Evolutionary conservation across 1,140 invertebrate species (phyloP).

Genomic region (Asobara japonica): DNA sequence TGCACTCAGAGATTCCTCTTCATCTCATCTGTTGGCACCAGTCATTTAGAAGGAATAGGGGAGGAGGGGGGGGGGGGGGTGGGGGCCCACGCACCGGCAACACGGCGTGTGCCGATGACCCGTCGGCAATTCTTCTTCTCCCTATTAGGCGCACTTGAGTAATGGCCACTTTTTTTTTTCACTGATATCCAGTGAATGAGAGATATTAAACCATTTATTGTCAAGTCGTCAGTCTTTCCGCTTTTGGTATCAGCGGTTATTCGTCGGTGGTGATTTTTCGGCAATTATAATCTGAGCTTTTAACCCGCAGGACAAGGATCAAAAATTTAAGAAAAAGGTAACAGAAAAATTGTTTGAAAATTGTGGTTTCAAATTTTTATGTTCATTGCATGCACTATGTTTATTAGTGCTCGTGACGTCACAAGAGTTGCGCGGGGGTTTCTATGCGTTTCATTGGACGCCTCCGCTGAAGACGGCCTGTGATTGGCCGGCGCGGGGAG

Average conservation of each 20-base stretch:
- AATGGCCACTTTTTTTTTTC: constrained; percentile 18
- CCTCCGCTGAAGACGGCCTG: too few species aligned
- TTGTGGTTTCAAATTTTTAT: too few species aligned
- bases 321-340: too few species aligned
- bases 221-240: too few species aligned
- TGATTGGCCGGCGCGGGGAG: too few species aligned
- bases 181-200: background rate
- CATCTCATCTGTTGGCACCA: background rate
- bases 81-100: background rate
- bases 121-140: constrained; percentile 10
- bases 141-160: constrained; percentile 27
- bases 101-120: constrained; percentile 2
- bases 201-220: background rate
- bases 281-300: background rate
- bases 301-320: background rate
- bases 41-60: background rate
- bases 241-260: background rate
- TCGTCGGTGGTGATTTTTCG: background rate
- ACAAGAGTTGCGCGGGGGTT: too few species aligned
- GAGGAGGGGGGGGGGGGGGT: background rate
- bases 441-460: too few species aligned
- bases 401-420: too few species aligned
- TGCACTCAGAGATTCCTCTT: background rate
- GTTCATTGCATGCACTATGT: too few species aligned
- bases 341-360: too few species aligned